Conservation (phyloP, 1,140 invertebrate genomes). For the Dendrolimus kikuchii region DNA sequence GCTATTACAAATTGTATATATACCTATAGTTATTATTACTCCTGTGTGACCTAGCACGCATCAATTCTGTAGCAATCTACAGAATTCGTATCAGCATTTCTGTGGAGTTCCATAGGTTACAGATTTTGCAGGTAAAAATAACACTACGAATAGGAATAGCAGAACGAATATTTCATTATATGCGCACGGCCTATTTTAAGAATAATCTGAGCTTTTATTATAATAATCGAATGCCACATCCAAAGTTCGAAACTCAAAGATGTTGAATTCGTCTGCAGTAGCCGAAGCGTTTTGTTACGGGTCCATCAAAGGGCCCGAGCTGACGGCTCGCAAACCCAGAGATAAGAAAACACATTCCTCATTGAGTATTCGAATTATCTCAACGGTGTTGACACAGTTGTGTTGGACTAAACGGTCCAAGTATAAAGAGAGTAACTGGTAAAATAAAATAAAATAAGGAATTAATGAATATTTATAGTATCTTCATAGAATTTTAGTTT, state of each 20-base stretch:
- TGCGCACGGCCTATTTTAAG: not conserved
- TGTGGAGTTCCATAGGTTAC: too few relatives aligned
- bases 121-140: too few relatives aligned
- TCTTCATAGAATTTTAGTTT: too few relatives aligned
- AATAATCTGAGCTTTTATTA: not conserved
- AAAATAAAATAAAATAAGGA: too few relatives aligned
- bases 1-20: too few relatives aligned
- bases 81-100: too few relatives aligned
- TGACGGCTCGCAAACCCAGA: constrained; percentile 32
- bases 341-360: constrained; percentile 61
- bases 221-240: not conserved
- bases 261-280: not conserved
- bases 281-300: constrained; percentile 26
- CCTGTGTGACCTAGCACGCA: too few relatives aligned
- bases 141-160: too few relatives aligned
- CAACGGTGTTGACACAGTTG: constrained; percentile 53
- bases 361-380: constrained; percentile 58
- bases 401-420: constrained; percentile 14
- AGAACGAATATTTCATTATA: too few relatives aligned
- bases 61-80: too few relatives aligned
- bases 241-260: constrained; percentile 4
- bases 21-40: too few relatives aligned
- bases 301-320: constrained; percentile 51
- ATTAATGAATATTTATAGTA: too few relatives aligned
- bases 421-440: not conserved